Evolutionary conservation across 2,797 vertebrate genomes (phyloP).

Genomic region (Peromyscus aztecus): DNA sequence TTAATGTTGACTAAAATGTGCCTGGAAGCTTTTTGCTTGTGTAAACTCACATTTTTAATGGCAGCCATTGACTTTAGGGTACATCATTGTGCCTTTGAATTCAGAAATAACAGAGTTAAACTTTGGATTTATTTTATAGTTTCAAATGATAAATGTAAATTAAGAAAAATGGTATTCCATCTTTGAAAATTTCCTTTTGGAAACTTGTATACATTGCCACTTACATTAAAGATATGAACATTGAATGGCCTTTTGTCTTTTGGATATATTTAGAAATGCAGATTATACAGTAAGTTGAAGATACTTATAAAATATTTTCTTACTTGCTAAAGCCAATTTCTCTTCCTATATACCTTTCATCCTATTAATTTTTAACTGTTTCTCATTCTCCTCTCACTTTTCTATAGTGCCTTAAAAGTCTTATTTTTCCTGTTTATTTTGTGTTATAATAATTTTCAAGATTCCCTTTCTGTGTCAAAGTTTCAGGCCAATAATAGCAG

Average conservation of each 20-base stretch:
- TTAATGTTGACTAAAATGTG: neutral
- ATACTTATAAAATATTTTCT: conserved; percentile 42
- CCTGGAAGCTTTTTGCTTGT: neutral
- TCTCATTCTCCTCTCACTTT: neutral
- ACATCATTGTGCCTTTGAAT: conserved; percentile 3
- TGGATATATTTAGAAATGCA: neutral
- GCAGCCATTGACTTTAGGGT: neutral
- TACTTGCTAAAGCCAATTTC: neutral
- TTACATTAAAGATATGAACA: conserved; percentile 22
- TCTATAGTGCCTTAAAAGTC: neutral
- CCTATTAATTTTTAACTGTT: conserved; percentile 16
- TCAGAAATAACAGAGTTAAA: conserved; percentile 34
- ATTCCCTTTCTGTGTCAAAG: conserved; percentile 23
- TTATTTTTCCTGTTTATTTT: neutral
- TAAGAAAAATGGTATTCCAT: conserved; percentile 30
- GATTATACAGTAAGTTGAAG: neutral
- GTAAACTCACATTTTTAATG: neutral
- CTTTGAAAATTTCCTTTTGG: conserved; percentile 53
- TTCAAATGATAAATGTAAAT: neutral
- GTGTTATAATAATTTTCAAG: neutral
- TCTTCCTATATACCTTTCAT: neutral
- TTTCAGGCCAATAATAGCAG: conserved; percentile 18
- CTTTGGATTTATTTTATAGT: conserved; percentile 47
- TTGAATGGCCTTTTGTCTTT: neutral
- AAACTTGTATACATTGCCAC: neutral